Conservation (phyloP, 1,140 invertebrate genomes). For the Microvelia longipes region DNA sequence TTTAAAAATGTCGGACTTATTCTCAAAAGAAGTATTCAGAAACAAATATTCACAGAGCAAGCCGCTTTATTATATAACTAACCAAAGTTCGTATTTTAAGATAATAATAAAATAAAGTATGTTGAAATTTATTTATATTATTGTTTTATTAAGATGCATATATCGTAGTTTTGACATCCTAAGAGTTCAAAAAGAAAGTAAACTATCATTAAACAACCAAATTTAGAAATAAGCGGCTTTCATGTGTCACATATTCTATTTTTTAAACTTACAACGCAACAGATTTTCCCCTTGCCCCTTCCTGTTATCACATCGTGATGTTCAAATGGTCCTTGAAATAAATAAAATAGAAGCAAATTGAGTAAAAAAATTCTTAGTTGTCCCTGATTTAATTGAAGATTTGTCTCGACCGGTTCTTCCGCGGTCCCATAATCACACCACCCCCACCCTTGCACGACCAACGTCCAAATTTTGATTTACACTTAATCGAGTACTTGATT, state of each 20-base stretch:
- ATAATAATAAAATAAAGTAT: too few species aligned
- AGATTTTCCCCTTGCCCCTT: not conserved
- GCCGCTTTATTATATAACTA: too few species aligned
- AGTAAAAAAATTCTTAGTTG: not conserved
- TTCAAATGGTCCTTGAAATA: not conserved
- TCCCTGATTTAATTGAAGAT: not conserved
- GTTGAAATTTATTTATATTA: too few species aligned
- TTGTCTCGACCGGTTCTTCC: not conserved
- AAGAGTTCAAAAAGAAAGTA: not conserved
- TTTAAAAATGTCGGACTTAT: too few species aligned
- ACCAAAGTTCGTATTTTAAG: too few species aligned
- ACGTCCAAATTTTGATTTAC: not conserved
- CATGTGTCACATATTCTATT: not conserved
- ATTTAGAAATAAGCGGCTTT: not conserved
- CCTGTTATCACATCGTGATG: not conserved
- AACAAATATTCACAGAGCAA: too few species aligned
- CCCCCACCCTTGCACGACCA: not conserved
- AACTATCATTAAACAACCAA: not conserved
- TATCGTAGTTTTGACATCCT: too few species aligned
- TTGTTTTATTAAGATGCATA: too few species aligned
- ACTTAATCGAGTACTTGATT: too few species aligned
- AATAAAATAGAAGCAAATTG: conserved; percentile 6
- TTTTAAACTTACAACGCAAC: not conserved
- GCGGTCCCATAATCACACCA: not conserved
- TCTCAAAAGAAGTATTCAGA: too few species aligned